These are phyloP conservation scores for Otolemur garnettii DNA, from an alignment of 2,113 vertebrate species.

Conservation along the genomic window DNA sequence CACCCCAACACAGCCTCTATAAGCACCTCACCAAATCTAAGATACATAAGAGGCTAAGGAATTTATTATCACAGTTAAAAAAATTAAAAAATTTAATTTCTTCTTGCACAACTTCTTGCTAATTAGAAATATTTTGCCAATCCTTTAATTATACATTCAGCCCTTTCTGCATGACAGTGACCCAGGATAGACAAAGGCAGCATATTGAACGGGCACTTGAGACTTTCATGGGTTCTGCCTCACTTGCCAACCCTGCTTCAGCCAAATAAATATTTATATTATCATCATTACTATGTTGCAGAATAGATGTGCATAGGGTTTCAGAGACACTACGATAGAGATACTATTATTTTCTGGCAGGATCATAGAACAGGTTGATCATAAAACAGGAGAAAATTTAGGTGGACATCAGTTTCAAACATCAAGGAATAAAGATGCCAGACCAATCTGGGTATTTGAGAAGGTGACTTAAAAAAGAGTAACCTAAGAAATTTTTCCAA, in stretches of 20 bases:
- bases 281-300: conserved; percentile 54
- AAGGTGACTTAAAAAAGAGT: neutral
- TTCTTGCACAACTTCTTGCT: conserved; percentile 49
- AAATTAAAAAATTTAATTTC: neutral
- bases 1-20: neutral
- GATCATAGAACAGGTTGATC: neutral
- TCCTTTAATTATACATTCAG: conserved; percentile 55
- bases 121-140: conserved; percentile 57
- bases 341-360: conserved; percentile 49
- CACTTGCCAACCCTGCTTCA: conserved; percentile 51
- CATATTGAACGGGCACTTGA: conserved; percentile 57
- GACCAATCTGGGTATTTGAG: neutral
- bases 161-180: conserved; percentile 26
- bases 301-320: neutral
- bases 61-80: neutral
- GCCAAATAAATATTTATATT: conserved; percentile 67
- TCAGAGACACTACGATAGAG: conserved; percentile 4
- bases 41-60: neutral
- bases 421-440: neutral
- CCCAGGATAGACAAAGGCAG: conserved; percentile 7
- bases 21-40: conserved; percentile 4
- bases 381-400: conserved; percentile 42
- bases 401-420: conserved; percentile 12
- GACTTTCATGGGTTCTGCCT: conserved; percentile 26
- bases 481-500: neutral